Evolutionary conservation across 2,888 invertebrate genomes (phyloP), one percentile per base, ranked within the genome.

Genomic region (Boloria euphrosyne): DNA sequence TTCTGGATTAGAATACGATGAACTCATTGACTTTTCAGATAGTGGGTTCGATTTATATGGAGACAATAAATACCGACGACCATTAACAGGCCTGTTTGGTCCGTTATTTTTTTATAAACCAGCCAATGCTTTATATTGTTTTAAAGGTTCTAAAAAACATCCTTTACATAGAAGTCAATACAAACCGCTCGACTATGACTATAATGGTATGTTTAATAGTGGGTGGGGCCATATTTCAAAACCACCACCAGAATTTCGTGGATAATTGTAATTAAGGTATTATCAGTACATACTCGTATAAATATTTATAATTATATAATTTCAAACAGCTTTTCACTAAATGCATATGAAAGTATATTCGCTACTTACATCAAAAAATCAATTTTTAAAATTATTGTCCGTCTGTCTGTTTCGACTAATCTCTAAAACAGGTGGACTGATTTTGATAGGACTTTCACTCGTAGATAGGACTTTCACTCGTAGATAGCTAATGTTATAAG

Each of bases 201-300:
- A 57, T n/a, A 16, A n/a, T 2, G 27, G 46, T 46, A 2, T 4
- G 27, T 57, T 57, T 57, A 57, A 22, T 46, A 57, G 1, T 22
- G n/a, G 22, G 13, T 13, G 27, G 44, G 46, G 27, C 4, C 22
- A 13, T 22, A 27, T 57, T 3, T 16, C 46, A n/a, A 46, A 46
- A 27, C 22, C 57, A 5, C 57, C 57, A 46, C 57, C 57, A 46
- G 57, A 57, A 46, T 57, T 57, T 57, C 57, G 57, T 27, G 57
- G 57, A n/a, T 57, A 22, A 55, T 14, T 43, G 7, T 16, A 4
- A 18, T 18, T 18, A 44, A 18, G 38, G n/a, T n/a, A n/a, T n/a
- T n/a, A n/a, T n/a, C n/a, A n/a, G n/a, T n/a, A n/a, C n/a, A n/a
- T n/a, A n/a, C n/a, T n/a, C n/a, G n/a, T n/a, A n/a, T n/a, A n/a